Conservation (phyloP, 2,888 invertebrate genomes). For the Salpingus planirostris region DNA sequence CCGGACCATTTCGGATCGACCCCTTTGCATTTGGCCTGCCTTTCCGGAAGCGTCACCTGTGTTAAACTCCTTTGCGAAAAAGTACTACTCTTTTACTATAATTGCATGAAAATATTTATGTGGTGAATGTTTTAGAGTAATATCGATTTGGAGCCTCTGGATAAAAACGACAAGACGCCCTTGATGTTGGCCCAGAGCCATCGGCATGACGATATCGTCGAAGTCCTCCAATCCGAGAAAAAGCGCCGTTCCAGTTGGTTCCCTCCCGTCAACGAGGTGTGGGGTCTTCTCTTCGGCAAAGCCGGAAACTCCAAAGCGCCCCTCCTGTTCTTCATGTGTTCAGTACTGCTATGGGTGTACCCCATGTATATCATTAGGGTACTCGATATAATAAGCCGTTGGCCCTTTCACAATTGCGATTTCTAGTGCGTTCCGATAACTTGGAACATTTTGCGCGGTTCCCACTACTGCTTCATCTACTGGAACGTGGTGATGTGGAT, state of each 20-base stretch:
- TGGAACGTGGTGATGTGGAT: slow-evolving; percentile 92
- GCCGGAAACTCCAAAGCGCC: slow-evolving; percentile 88
- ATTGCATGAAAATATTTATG: neutral
- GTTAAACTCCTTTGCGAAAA: slow-evolving; percentile 84
- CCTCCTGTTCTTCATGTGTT: slow-evolving; percentile 73
- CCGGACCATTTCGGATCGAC: slow-evolving; percentile 90
- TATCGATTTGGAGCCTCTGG: slow-evolving; percentile 75
- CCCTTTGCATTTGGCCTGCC: slow-evolving; percentile 79
- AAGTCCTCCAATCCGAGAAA: slow-evolving; percentile 70
- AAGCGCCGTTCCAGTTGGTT: slow-evolving; percentile 78
- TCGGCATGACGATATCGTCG: slow-evolving; percentile 75
- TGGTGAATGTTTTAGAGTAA: slow-evolving; percentile 52
- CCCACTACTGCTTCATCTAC: slow-evolving; percentile 84
- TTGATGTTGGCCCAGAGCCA: slow-evolving; percentile 83
- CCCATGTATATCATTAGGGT: slow-evolving; percentile 84
- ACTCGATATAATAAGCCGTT: slow-evolving; percentile 1
- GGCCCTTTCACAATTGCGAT: neutral
- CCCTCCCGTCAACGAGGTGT: slow-evolving; percentile 78
- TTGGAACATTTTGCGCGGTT: slow-evolving; percentile 78
- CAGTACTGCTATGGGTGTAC: slow-evolving; percentile 83
- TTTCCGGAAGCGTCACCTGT: slow-evolving; percentile 80
- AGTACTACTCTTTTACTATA: slow-evolving; percentile 38
- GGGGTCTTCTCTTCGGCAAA: slow-evolving; percentile 83
- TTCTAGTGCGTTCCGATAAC: slow-evolving; percentile 75
- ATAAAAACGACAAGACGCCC: slow-evolving; percentile 89